These are phyloP conservation scores for Drepana arcuata DNA, from an alignment of 1,140 invertebrate genomes.

Conservation along the genomic window DNA sequence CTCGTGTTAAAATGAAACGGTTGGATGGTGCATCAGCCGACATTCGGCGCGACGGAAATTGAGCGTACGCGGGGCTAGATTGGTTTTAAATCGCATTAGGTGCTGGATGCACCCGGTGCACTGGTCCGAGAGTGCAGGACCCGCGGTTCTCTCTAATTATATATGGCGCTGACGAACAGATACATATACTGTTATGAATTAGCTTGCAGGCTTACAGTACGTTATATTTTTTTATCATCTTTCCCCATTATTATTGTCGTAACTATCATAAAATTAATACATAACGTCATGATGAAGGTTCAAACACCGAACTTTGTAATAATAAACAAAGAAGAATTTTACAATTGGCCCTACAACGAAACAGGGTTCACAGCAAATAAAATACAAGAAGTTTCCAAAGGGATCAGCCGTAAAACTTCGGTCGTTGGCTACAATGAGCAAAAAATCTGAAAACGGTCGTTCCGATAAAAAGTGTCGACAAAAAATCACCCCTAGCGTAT, in stretches of 20 bases:
- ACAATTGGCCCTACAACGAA: constrained; percentile 8
- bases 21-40: constrained; percentile 16
- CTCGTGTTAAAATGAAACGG: too few relatives aligned
- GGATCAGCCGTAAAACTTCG: constrained; percentile 20
- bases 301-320: too few relatives aligned
- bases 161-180: too few relatives aligned
- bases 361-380: constrained; percentile 12
- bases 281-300: too few relatives aligned
- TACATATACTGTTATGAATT: too few relatives aligned
- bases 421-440: constrained; percentile 10
- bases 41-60: constrained; percentile 39
- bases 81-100: constrained; percentile 54
- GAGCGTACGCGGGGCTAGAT: constrained; percentile 36
- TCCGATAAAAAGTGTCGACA: constrained; percentile 17
- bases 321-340: constrained; percentile 9
- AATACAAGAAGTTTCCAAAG: constrained; percentile 13
- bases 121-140: too few relatives aligned
- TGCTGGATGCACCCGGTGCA: constrained; percentile 27
- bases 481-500: constrained; percentile 15
- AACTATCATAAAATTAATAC: too few relatives aligned
- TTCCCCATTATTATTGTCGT: too few relatives aligned
- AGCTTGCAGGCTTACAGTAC: too few relatives aligned
- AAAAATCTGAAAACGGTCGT: constrained; percentile 15
- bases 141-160: too few relatives aligned
- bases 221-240: too few relatives aligned